Conservation (phyloP, 2,888 invertebrate species). For the Hyposoter dolosus region DNA sequence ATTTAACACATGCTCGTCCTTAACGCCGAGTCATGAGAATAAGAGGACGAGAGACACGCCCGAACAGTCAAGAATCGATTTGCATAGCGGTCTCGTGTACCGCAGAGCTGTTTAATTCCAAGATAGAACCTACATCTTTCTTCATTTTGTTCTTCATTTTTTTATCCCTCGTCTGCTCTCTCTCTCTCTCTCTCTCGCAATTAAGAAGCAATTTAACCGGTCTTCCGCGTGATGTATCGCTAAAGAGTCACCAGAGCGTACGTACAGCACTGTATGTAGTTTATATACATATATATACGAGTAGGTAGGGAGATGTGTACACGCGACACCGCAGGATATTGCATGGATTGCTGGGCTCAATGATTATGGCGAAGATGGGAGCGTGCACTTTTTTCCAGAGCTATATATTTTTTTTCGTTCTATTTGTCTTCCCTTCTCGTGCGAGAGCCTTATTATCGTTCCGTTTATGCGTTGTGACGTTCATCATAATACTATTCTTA, state of each 20-base stretch:
- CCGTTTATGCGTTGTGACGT: slow-evolving; percentile 41
- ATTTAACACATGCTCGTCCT: slow-evolving; percentile 3
- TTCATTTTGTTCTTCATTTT: slow-evolving; percentile 59
- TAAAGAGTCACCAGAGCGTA: slow-evolving; percentile 63
- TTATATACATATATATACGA: slow-evolving; percentile 4
- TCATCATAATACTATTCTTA: background rate
- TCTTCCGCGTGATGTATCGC: slow-evolving; percentile 66
- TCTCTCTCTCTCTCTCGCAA: slow-evolving; percentile 50
- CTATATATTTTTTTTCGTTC: background rate
- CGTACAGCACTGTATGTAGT: slow-evolving; percentile 25
- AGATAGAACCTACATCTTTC: slow-evolving; percentile 30
- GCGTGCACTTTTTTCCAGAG: slow-evolving; percentile 7
- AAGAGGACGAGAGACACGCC: slow-evolving; percentile 47
- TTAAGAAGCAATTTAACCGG: slow-evolving; percentile 71
- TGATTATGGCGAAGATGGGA: slow-evolving; percentile 34
- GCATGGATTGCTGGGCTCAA: slow-evolving; percentile 39
- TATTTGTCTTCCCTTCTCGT: background rate
- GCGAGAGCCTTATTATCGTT: slow-evolving; percentile 42
- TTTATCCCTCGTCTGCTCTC: slow-evolving; percentile 35
- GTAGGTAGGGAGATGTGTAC: slow-evolving; percentile 12
- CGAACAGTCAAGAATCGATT: slow-evolving; percentile 68
- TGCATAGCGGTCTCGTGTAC: slow-evolving; percentile 69
- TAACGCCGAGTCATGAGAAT: background rate
- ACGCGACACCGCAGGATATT: slow-evolving; percentile 17
- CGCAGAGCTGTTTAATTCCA: slow-evolving; percentile 33